Conservation (phyloP, 1,140 invertebrate genomes). For the Pteromalus puparum region DNA sequence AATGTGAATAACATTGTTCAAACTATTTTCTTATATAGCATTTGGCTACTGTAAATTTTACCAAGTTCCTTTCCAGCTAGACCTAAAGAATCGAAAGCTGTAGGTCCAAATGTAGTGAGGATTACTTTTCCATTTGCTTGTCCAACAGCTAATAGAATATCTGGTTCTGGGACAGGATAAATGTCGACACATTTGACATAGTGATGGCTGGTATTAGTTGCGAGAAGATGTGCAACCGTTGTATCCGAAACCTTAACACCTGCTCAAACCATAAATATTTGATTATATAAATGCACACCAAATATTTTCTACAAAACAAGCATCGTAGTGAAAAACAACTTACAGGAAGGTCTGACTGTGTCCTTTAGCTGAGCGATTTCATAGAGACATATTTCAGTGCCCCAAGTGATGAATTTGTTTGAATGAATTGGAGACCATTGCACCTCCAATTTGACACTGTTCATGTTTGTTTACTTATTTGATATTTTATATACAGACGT, state of each 20-base stretch:
- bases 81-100: constrained; percentile 80
- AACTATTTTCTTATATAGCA: neutral
- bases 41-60: constrained; percentile 70
- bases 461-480: constrained; percentile 43
- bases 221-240: constrained; percentile 80
- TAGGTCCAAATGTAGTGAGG: constrained; percentile 86
- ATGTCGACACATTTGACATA: constrained; percentile 88
- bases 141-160: constrained; percentile 89
- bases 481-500: constrained; percentile 11
- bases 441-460: constrained; percentile 80
- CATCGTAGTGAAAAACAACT: constrained; percentile 52
- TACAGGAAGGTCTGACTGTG: constrained; percentile 77
- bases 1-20: neutral
- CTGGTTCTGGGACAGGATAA: constrained; percentile 82
- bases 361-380: constrained; percentile 81
- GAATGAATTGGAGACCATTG: constrained; percentile 87
- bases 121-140: constrained; percentile 90
- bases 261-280: constrained; percentile 61
- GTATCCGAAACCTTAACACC: constrained; percentile 82
- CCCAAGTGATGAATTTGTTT: constrained; percentile 91
- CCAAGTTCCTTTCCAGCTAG: constrained; percentile 87
- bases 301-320: neutral
- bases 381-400: constrained; percentile 89
- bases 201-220: constrained; percentile 80
- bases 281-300: constrained; percentile 2